Percentiles rank a stretch among this genome's conserved stretches.
Conservation (phyloP, 1,140 invertebrate species). For the Doryteuthis pealeii region DNA sequence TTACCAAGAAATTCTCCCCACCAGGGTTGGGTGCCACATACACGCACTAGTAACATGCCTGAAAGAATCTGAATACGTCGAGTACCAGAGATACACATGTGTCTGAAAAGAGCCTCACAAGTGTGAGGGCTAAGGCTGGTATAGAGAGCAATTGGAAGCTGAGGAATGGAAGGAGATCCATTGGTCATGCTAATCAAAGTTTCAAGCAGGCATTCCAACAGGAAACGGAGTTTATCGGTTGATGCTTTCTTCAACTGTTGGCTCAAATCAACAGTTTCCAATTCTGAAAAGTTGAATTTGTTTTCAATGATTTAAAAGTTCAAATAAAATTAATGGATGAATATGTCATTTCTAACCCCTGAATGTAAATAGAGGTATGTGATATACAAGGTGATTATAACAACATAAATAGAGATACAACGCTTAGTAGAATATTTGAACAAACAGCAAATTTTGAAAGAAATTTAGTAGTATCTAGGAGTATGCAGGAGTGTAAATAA, state of each 20-base stretch:
- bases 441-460: too few relatives aligned
- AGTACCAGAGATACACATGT: slow-evolving; percentile 68
- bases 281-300: background rate
- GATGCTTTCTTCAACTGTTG: slow-evolving; percentile 5
- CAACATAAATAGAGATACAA: too few relatives aligned
- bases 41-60: slow-evolving; percentile 76
- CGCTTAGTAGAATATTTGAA: too few relatives aligned
- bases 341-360: too few relatives aligned
- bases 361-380: too few relatives aligned
- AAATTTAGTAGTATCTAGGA: too few relatives aligned
- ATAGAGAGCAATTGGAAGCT: slow-evolving; percentile 46
- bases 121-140: slow-evolving; percentile 63
- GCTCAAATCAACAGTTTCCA: background rate
- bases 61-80: slow-evolving; percentile 71
- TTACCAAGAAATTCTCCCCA: slow-evolving; percentile 86
- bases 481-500: too few relatives aligned
- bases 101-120: slow-evolving; percentile 73
- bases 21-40: slow-evolving; percentile 78
- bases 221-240: slow-evolving; percentile 73
- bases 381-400: too few relatives aligned
- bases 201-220: slow-evolving; percentile 79
- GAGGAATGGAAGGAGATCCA: slow-evolving; percentile 62
- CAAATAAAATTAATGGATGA: too few relatives aligned
- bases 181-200: slow-evolving; percentile 67
- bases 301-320: too few relatives aligned